Conservation (phyloP, 2,888 invertebrate genomes). For the Meghimatium bilineatum region DNA sequence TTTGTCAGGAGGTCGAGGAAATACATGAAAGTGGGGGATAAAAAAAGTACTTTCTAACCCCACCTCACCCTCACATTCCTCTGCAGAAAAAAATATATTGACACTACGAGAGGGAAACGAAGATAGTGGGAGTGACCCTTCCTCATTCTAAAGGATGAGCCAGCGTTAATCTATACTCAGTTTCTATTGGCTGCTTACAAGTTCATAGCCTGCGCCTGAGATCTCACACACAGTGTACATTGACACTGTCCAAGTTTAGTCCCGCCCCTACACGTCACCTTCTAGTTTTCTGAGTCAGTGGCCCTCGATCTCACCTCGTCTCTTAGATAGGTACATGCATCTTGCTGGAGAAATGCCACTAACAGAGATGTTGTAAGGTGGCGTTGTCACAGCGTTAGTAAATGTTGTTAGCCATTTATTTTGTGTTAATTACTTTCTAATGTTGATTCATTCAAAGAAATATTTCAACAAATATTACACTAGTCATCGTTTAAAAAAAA, state of each 20-base stretch:
- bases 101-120: background rate
- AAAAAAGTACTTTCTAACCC: background rate
- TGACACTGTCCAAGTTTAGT: background rate
- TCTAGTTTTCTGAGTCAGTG: background rate
- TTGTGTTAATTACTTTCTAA: too few relatives aligned
- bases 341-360: background rate
- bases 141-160: slow-evolving; percentile 5
- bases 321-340: slow-evolving; percentile 5
- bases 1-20: background rate
- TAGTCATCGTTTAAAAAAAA: too few relatives aligned
- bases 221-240: background rate
- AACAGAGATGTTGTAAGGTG: background rate
- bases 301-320: background rate
- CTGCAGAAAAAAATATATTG: background rate
- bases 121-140: background rate
- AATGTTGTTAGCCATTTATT: too few relatives aligned
- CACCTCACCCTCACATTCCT: background rate
- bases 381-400: too few relatives aligned
- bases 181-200: slow-evolving; percentile 7
- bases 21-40: background rate
- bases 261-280: slow-evolving; percentile 24
- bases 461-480: too few relatives aligned
- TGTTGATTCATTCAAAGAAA: too few relatives aligned
- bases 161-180: slow-evolving; percentile 22
- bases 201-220: slow-evolving; percentile 1